Conservation (phyloP, 2,797 vertebrate species). For the Sebastes hopkinsi region DNA sequence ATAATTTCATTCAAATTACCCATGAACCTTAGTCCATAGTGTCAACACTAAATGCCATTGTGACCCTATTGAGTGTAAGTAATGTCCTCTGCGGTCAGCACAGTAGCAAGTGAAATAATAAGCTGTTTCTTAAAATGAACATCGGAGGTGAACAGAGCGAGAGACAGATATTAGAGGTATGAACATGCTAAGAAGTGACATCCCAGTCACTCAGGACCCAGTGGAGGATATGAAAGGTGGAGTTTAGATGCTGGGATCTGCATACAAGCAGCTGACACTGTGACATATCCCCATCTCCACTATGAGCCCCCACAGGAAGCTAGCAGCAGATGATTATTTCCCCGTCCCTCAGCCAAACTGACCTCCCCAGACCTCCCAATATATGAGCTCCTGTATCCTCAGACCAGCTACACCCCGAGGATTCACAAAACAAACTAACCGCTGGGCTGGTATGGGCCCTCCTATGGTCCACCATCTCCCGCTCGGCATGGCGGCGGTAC, state of each 20-base stretch:
- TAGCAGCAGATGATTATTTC: slow-evolving; percentile 49
- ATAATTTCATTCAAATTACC: slow-evolving; percentile 83
- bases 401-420: slow-evolving; percentile 59
- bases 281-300: slow-evolving; percentile 34
- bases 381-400: slow-evolving; percentile 49
- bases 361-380: slow-evolving; percentile 70
- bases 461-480: slow-evolving; percentile 69
- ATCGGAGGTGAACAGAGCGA: slow-evolving; percentile 3
- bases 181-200: slow-evolving; percentile 37
- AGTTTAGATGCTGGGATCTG: slow-evolving; percentile 16
- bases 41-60: slow-evolving; percentile 73
- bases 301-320: slow-evolving; percentile 21
- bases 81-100: slow-evolving; percentile 58
- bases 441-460: slow-evolving; percentile 71
- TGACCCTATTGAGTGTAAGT: slow-evolving; percentile 68
- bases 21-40: slow-evolving; percentile 72
- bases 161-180: slow-evolving; percentile 35
- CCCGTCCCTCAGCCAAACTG: slow-evolving; percentile 39
- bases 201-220: slow-evolving; percentile 13
- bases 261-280: slow-evolving; percentile 18
- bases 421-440: slow-evolving; percentile 61
- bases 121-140: slow-evolving; percentile 53
- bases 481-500: slow-evolving; percentile 66
- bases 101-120: slow-evolving; percentile 58
- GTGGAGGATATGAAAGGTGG: slow-evolving; percentile 22